phyloP scores from a whole-genome alignment of 2,888 invertebrate species.

The Monochamus alternatus region DNA sequence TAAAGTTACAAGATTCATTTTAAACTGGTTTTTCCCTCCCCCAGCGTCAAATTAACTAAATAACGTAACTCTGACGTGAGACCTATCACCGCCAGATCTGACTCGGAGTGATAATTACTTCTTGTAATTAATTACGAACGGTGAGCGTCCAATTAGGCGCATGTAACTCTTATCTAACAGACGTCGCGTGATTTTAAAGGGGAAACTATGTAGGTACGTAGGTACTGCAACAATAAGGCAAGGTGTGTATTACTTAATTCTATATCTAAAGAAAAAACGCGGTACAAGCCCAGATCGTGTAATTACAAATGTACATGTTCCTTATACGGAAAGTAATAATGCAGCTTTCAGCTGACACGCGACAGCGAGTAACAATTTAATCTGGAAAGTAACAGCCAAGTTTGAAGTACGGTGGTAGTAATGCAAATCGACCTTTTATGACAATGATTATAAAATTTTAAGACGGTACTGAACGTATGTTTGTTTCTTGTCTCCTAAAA shows the following conservation, averaged over 20 bases:
- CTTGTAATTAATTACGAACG: constrained; percentile 34
- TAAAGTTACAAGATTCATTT: too few relatives aligned
- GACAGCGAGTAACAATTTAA: background rate
- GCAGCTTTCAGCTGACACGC: background rate
- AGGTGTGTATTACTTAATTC: background rate
- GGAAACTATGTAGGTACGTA: background rate
- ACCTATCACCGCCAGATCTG: constrained; percentile 16
- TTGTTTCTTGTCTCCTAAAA: too few relatives aligned
- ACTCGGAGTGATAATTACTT: constrained; percentile 33
- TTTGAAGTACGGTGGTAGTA: background rate
- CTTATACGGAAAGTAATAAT: background rate
- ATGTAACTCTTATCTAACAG: constrained; percentile 20
- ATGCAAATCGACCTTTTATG: too few relatives aligned
- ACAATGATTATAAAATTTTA: too few relatives aligned
- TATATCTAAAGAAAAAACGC: background rate
- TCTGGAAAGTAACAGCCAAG: background rate
- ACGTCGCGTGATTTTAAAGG: constrained; percentile 25
- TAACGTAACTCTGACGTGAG: constrained; percentile 5
- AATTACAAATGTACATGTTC: background rate
- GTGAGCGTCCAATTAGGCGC: constrained; percentile 27
- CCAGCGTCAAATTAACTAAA: background rate
- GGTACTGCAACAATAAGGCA: background rate
- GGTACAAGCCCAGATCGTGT: background rate
- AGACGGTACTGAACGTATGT: too few relatives aligned
- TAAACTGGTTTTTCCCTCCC: background rate